phyloP scores from a whole-genome alignment of 2,888 invertebrate species.

The Scrobipalpa atriplicella region DNA sequence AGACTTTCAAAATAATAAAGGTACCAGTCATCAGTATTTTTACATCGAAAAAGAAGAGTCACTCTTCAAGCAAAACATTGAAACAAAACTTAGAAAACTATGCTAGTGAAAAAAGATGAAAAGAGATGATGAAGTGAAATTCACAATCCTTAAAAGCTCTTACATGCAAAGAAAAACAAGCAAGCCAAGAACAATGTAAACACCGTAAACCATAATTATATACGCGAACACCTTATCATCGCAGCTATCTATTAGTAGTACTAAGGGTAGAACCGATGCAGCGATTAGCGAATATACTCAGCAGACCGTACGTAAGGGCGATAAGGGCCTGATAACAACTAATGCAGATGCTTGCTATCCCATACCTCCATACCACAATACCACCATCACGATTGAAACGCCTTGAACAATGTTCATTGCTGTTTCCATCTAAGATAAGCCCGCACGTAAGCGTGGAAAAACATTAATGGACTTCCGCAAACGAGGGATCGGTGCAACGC shows the following conservation, averaged over 20 bases:
- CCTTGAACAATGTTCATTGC: constrained; percentile 58
- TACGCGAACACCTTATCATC: constrained; percentile 9
- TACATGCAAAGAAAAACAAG: neutral
- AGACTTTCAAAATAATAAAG: no score
- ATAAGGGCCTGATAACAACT: constrained; percentile 51
- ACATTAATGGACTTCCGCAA: constrained; percentile 66
- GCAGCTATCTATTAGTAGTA: constrained; percentile 19
- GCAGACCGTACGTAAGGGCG: constrained; percentile 55
- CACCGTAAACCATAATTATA: neutral
- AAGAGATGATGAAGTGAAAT: no score
- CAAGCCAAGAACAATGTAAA: constrained; percentile 3
- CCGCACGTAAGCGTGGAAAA: constrained; percentile 54
- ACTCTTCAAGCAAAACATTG: no score
- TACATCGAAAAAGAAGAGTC: no score
- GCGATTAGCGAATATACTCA: constrained; percentile 70
- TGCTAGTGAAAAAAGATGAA: no score
- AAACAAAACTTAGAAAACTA: no score
- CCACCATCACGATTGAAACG: constrained; percentile 43
- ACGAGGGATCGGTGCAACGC: constrained; percentile 41
- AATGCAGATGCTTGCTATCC: constrained; percentile 46
- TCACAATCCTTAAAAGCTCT: neutral
- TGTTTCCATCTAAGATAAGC: constrained; percentile 47
- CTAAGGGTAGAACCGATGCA: constrained; percentile 25
- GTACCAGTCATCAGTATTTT: no score
- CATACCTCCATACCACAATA: constrained; percentile 35